phyloP scores from a whole-genome alignment of 2,888 invertebrate genomes.

The Eristalis tenax region DNA sequence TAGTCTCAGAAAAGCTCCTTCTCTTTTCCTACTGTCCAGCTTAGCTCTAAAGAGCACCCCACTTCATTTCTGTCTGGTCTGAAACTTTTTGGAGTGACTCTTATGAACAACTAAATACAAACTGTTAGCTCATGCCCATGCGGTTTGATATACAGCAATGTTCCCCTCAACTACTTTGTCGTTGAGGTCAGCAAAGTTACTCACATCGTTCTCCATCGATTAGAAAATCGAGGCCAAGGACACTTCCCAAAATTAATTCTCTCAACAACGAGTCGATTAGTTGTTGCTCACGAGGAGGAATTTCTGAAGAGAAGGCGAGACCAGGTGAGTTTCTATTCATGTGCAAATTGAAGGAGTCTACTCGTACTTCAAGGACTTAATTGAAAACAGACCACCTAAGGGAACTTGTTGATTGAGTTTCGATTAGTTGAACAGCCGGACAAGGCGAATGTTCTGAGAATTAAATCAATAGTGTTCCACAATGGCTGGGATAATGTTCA shows the following conservation, averaged over 20 bases:
- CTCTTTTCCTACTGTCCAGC: too few relatives aligned
- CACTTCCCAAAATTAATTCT: not conserved
- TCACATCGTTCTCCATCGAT: not conserved
- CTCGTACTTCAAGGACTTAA: not conserved
- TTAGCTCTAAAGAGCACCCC: too few relatives aligned
- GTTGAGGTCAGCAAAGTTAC: too few relatives aligned
- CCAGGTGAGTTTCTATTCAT: not conserved
- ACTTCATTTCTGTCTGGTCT: too few relatives aligned
- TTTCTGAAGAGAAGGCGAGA: not conserved
- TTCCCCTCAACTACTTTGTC: not conserved
- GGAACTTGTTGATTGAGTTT: not conserved
- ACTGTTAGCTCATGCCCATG: not conserved
- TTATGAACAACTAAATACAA: not conserved
- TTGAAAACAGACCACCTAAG: not conserved
- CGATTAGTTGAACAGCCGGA: not conserved
- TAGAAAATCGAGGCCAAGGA: not conserved
- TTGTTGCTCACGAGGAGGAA: not conserved
- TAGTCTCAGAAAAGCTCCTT: too few relatives aligned
- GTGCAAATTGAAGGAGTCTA: not conserved
- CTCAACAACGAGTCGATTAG: not conserved
- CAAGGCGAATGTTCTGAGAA: not conserved
- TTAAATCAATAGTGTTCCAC: not conserved
- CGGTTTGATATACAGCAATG: not conserved
- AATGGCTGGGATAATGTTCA: not conserved
- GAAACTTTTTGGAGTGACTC: not conserved